Evolutionary conservation across 1,140 invertebrate species (phyloP), one percentile per base, ranked within the genome.

Genomic region (Panonychus citri): DNA sequence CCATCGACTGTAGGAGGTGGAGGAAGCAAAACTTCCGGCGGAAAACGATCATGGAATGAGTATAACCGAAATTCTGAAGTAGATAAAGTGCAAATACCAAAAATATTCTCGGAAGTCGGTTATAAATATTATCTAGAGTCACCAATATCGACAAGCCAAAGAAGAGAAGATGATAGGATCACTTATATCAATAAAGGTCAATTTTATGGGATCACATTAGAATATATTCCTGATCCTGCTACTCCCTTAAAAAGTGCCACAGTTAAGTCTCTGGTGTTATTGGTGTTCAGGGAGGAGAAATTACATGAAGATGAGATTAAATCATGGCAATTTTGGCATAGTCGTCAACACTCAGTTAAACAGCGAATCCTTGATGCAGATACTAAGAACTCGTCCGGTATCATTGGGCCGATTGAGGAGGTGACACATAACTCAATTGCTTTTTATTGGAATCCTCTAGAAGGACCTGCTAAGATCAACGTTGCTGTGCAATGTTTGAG

Each of bases 321-420:
- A 74, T 90, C 93, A 49, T 97, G 93, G 91, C 89, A 96, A 71
- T 95, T 96, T 71, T 98, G 94, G 94, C 91, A 97, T 70, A 85
- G 88, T 59, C 77, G 94, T 66, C 94, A 98, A 66, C 94, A 98
- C 73, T 93, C 86, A 50, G 85, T 93, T 40, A 98, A 98, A 74
- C 93, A 97, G 72, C 75, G 94, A 66, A 96, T 98, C 70, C 76
- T 98, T 61, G 94, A 98, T 73, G 90, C 90, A 66, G 93, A 98
- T 76, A 93, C 89, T 50, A 98, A 97, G 75, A 98, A 97, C 75
- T 94, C 89, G 68, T 82, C 87, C 62, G 91, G 91, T 34, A 76
- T 97, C 56, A 81, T 87, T 40, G 87, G 88, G 43, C 87, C 83
- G 70, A 96, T 97, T 65, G 90, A 95, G 70, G 94, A 98, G 77